phyloP scores from a whole-genome alignment of 2,797 vertebrate species.

The Limosa lapponica region DNA sequence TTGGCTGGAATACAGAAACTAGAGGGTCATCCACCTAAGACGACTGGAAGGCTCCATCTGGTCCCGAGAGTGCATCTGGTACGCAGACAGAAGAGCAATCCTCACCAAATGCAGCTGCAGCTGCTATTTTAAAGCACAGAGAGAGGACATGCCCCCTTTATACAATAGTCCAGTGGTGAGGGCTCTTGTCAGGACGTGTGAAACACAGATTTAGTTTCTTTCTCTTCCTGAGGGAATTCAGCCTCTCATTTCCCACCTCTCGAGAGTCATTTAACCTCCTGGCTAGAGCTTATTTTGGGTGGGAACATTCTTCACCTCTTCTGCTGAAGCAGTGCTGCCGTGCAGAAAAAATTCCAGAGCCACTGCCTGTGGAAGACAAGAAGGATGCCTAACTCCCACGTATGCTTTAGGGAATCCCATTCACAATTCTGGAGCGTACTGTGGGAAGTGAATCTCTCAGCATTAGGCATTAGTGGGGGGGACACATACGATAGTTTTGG shows the following conservation, averaged over 20 bases:
- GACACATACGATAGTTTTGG: not conserved
- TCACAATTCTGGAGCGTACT: not conserved
- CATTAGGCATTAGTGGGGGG: not conserved
- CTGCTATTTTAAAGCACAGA: conserved; percentile 3
- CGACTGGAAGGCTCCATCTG: not conserved
- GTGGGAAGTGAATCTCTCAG: conserved; percentile 17
- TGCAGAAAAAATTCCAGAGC: not conserved
- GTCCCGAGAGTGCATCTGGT: not conserved
- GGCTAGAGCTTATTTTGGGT: conserved; percentile 40
- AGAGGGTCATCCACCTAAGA: not conserved
- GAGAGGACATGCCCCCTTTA: not conserved
- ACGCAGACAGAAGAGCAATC: not conserved
- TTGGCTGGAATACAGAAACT: not conserved
- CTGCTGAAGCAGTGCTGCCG: not conserved
- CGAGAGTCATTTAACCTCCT: conserved; percentile 30
- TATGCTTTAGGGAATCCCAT: conserved; percentile 49
- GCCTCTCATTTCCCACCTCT: conserved; percentile 24
- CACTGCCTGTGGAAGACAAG: not conserved
- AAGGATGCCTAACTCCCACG: conserved; percentile 8
- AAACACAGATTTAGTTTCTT: conserved; percentile 23
- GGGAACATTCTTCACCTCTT: conserved; percentile 56
- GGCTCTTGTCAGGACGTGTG: not conserved
- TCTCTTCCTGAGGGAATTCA: conserved; percentile 34
- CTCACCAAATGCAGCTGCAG: conserved; percentile 17
- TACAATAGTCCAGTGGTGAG: not conserved